Evolutionary conservation across 2,888 invertebrate genomes (phyloP), one percentile per base, ranked within the genome.

Genomic region (Erebia epiphron): DNA sequence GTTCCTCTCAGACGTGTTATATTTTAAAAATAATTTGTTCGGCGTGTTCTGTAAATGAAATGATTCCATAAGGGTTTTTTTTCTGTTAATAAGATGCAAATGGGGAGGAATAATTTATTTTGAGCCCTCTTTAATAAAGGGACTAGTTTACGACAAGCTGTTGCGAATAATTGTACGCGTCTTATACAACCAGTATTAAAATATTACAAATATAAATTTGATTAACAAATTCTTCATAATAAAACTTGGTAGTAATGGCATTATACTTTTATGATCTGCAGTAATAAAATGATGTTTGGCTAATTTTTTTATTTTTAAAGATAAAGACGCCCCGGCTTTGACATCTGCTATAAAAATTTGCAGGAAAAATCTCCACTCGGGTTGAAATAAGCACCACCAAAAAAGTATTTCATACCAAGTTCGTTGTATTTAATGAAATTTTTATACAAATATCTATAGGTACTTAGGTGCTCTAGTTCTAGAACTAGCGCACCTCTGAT

Each of bases 101-200:
- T 54, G 54, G 64, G 41, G 64, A 41, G 41, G 64, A 64, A 64
- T 64, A 64, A 64, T 64, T 64, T n/a, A n/a, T 26, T 64, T 64
- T 54, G 54, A 54, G 41, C 64, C 64, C 11, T 52, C 64, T 64
- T 64, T 64, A 64, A 64, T 64, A 64, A 64, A 64, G 54, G 64
- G 64, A 64, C 35, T 64, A 64, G 64, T 64, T 64, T 62, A 62
- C 62, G 62, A 62, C 62, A 62, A 62, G 49, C 62, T 62, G 62
- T 62, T 62, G 62, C 62, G 49, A 62, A 62, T 49, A 62, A 62
- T 49, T 49, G 49, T 49, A 62, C 62, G 62, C 49, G 62, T 62
- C 49, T 14, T 49, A 62, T 21, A 62, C 18, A 18, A 46, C 21
- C 21, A 46, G 62, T 49, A 62, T 49, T 49, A 62, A 62, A 62